Percentiles rank a stretch among this genome's conserved stretches.
phyloP scores from a whole-genome alignment of 2,797 vertebrate species.

The Falco biarmicus region DNA sequence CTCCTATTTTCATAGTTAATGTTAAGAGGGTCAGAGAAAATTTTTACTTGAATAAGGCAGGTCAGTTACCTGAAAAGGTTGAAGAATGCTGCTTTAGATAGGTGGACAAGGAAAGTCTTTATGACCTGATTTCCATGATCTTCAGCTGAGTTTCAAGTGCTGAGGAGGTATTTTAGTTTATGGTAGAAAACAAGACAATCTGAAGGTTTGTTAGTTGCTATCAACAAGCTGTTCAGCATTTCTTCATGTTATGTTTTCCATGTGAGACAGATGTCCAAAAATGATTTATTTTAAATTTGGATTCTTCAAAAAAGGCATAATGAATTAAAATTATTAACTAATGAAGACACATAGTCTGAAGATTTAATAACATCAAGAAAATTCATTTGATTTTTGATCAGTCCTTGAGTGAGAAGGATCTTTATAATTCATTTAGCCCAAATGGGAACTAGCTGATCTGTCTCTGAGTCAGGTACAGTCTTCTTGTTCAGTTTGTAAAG shows the following conservation, averaged over 20 bases:
- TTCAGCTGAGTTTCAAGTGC: conserved; percentile 48
- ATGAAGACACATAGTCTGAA: not conserved
- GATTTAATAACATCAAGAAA: not conserved
- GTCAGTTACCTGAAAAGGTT: conserved; percentile 64
- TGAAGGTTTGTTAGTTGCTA: no score
- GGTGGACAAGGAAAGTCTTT: conserved; percentile 53
- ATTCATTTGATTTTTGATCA: not conserved
- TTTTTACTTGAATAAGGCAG: conserved; percentile 55
- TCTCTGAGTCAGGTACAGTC: not conserved
- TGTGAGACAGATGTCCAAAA: not conserved
- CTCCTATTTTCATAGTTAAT: conserved; percentile 68
- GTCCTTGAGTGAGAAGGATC: not conserved
- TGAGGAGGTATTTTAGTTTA: conserved; percentile 31
- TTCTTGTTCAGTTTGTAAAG: not conserved
- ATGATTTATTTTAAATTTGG: not conserved
- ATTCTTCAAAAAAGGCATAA: not conserved
- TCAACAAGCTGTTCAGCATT: not conserved
- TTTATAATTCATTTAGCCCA: not conserved
- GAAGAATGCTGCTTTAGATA: conserved; percentile 45
- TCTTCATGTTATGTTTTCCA: not conserved
- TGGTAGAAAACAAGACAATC: not conserved
- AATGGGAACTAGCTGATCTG: not conserved
- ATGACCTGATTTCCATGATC: conserved; percentile 58
- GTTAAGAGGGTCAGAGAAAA: conserved; percentile 68
- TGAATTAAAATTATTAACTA: not conserved